phyloP scores from a whole-genome alignment of 1,140 invertebrate species.

The Coenobita brevimanus region DNA sequence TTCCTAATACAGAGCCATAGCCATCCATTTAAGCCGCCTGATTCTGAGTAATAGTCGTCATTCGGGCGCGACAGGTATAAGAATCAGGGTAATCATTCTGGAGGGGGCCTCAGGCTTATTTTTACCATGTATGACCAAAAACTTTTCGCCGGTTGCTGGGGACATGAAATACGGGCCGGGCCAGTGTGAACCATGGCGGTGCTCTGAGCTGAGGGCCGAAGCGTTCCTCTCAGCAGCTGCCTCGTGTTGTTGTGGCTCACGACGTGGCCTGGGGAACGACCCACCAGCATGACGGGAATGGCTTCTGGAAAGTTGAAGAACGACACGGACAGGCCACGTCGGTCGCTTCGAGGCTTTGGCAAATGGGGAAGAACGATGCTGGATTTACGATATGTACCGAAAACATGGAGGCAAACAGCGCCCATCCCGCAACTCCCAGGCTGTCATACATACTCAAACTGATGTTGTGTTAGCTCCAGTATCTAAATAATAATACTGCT shows the following conservation, averaged over 20 bases:
- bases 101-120: conserved; percentile 49
- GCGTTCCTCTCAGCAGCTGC: neutral
- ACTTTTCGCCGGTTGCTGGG: conserved; percentile 43
- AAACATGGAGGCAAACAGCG: no score
- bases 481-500: no score
- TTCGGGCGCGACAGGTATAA: conserved; percentile 61
- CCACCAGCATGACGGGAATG: no score
- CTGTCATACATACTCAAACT: no score
- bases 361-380: no score
- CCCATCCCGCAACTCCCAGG: no score
- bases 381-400: no score
- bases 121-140: conserved; percentile 62
- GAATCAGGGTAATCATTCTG: conserved; percentile 65
- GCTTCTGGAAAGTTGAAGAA: no score
- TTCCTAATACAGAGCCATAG: conserved; percentile 65
- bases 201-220: neutral
- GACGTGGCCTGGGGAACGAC: no score
- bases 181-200: conserved; percentile 15
- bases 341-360: no score
- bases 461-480: no score
- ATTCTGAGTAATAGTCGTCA: conserved; percentile 63
- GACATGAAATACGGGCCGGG: conserved; percentile 51
- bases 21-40: conserved; percentile 63
- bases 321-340: no score
- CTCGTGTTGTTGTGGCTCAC: conserved; percentile 3